A percentile compares a stretch with the other conserved stretches of the same genome.
Conservation (phyloP, 2,888 invertebrate species). For the Adela reaumurella region DNA sequence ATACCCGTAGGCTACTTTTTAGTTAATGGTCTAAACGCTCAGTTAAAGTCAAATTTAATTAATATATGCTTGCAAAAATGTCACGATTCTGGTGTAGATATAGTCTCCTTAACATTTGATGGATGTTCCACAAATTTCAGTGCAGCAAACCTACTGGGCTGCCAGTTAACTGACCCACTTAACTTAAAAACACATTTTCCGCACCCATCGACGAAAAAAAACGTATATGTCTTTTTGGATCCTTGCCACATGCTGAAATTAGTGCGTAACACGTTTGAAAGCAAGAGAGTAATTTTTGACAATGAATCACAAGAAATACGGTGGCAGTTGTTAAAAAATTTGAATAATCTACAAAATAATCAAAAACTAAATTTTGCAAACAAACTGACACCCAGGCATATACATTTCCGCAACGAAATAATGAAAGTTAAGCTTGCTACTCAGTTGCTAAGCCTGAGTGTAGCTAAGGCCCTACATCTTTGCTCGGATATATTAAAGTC, state of each 20-base stretch:
- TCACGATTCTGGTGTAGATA: slow-evolving; percentile 3
- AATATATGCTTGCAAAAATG: slow-evolving; percentile 4
- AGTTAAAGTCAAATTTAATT: slow-evolving; percentile 9
- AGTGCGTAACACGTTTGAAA: slow-evolving; percentile 6
- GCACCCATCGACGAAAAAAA: slow-evolving; percentile 2
- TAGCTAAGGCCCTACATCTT: slow-evolving; percentile 4
- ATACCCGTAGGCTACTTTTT: slow-evolving; percentile 17
- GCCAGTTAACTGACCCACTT: not conserved
- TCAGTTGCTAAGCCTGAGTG: slow-evolving; percentile 6
- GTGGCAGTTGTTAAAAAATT: not conserved
- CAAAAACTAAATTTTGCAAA: slow-evolving; percentile 4
- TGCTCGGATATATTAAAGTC: slow-evolving; percentile 3
- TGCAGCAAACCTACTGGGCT: slow-evolving; percentile 1
- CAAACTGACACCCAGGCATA: slow-evolving; percentile 1
- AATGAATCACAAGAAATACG: not conserved
- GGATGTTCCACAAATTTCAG: slow-evolving; percentile 5
- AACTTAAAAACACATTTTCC: slow-evolving; percentile 3
- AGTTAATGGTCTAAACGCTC: slow-evolving; percentile 11
- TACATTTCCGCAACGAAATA: slow-evolving; percentile 4
- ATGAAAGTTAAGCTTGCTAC: slow-evolving; percentile 7
- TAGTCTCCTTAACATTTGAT: slow-evolving; percentile 5
- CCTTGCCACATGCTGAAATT: slow-evolving; percentile 8
- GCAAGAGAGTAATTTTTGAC: slow-evolving; percentile 4
- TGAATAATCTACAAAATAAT: slow-evolving; percentile 3
- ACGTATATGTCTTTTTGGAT: slow-evolving; percentile 5